Percentiles rank a stretch among this genome's conserved stretches.
These are phyloP conservation scores for Orchestia grillus DNA, from an alignment of 1,140 invertebrate genomes.

Conservation along the genomic window DNA sequence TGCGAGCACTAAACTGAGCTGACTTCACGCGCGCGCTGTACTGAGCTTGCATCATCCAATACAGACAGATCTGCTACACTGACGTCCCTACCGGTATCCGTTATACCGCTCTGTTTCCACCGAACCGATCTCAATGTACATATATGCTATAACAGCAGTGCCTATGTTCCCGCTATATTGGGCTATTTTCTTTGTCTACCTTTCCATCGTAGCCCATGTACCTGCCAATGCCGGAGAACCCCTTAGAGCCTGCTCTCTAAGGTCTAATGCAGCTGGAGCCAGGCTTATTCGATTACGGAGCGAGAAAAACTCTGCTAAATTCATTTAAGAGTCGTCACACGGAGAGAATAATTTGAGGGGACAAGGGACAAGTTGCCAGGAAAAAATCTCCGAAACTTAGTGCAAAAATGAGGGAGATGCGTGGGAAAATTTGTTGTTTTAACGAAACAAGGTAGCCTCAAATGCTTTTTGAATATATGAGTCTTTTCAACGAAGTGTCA, in stretches of 20 bases:
- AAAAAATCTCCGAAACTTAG: neutral
- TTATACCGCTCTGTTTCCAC: too few species aligned
- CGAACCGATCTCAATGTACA: too few species aligned
- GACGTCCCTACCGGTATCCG: too few species aligned
- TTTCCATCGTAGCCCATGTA: neutral
- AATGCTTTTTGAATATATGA: neutral
- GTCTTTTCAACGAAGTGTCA: neutral
- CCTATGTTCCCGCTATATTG: neutral
- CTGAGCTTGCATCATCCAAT: too few species aligned
- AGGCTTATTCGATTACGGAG: conserved; percentile 25
- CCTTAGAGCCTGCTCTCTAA: conserved; percentile 2
- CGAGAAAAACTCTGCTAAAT: conserved; percentile 41
- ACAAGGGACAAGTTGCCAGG: conserved; percentile 26
- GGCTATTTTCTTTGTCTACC: neutral
- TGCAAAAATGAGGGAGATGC: neutral
- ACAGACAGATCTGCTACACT: too few species aligned
- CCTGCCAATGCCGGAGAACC: neutral
- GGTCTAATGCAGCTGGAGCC: conserved; percentile 7
- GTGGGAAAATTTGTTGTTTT: neutral
- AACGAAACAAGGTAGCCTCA: neutral
- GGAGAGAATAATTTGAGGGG: conserved; percentile 47
- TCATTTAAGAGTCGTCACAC: conserved; percentile 49
- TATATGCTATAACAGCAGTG: too few species aligned
- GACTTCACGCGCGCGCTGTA: too few species aligned
- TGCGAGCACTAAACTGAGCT: too few species aligned